Evolutionary conservation across 1,140 invertebrate genomes (phyloP), one percentile per base, ranked within the genome.

Genomic region (Scaptomyza graminum): DNA sequence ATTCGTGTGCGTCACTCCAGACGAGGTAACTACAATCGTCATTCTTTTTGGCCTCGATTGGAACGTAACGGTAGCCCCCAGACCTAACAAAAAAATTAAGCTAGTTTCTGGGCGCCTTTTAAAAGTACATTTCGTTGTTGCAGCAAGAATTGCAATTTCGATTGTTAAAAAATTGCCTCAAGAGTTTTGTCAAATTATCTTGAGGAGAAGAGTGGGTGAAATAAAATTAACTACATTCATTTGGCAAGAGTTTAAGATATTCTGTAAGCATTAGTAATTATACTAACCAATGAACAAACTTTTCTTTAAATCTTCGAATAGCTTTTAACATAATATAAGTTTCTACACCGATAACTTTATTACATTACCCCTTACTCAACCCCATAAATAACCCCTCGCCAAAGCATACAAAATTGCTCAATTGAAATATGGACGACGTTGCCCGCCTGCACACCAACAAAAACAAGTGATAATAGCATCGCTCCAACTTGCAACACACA

Each of bases 1-100:
- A 75, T 79, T 87, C 78, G 81, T 87, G 82, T 85, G 82, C 82
- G 82, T 85, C 82, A 85, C 82, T 87, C 78, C 43, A 81, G 65
- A 68, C 57, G 28, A 62, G 44, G 49, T 41, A 46, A 47, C 55
- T 67, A 49, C 76, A 77, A 81, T 74, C 63, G 77, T 80, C 77
- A 80, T 76, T 73, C 74, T 70, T 71, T 70, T 67, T 84, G 80
- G 71, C 74, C 76, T 71, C 71, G 81, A 80, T 87, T 78, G 71
- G 71, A 69, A 79, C 82, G 87, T 74, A 87, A 85, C 82, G 75
- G 82, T 85, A 85, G 82, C 82, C 78, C 82, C 67, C 74, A 46
- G 50, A 31, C 56, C 47, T 50, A 31, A 44, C 22, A 46, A 25
- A 39, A 41, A 69, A 39, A 37, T 69, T 49, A 3, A 51, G 41